phyloP scores from a whole-genome alignment of 2,113 vertebrate genomes.

The Vulpes lagopus region DNA sequence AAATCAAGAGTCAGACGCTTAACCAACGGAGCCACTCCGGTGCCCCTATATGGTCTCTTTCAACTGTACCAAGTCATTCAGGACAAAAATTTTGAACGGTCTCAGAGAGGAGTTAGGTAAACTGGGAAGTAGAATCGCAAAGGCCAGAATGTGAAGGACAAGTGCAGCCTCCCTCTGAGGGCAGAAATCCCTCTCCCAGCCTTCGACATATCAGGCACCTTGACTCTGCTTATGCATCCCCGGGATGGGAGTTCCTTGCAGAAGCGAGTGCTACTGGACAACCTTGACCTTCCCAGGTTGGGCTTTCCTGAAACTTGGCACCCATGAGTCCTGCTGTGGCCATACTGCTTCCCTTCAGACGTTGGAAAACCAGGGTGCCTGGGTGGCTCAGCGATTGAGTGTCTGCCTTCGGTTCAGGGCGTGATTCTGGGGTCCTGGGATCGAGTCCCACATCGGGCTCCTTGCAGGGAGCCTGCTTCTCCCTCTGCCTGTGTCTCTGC shows the following conservation, averaged over 20 bases:
- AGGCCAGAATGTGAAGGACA: neutral
- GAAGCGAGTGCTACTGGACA: neutral
- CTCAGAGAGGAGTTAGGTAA: neutral
- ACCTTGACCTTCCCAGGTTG: neutral
- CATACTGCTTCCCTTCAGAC: neutral
- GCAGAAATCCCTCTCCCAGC: neutral
- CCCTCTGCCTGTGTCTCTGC: no score
- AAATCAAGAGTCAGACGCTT: neutral
- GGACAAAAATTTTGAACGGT: neutral
- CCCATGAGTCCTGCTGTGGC: neutral
- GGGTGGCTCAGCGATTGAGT: no score
- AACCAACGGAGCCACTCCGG: neutral
- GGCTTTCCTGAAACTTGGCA: neutral
- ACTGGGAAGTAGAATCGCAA: constrained; percentile 26
- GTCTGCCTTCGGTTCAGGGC: no score
- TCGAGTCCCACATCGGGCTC: no score
- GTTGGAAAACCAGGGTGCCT: neutral
- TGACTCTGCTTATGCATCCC: no score
- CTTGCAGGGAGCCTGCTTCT: no score
- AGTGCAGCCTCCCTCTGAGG: neutral
- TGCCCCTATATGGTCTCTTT: neutral
- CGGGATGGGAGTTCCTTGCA: rapidly evolving
- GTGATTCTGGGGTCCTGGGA: no score
- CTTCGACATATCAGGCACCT: neutral
- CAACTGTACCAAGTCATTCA: neutral